A percentile compares a stretch with the other conserved stretches of the same genome.
Conservation (phyloP, 2,888 invertebrate genomes). For the Muscina levida region DNA sequence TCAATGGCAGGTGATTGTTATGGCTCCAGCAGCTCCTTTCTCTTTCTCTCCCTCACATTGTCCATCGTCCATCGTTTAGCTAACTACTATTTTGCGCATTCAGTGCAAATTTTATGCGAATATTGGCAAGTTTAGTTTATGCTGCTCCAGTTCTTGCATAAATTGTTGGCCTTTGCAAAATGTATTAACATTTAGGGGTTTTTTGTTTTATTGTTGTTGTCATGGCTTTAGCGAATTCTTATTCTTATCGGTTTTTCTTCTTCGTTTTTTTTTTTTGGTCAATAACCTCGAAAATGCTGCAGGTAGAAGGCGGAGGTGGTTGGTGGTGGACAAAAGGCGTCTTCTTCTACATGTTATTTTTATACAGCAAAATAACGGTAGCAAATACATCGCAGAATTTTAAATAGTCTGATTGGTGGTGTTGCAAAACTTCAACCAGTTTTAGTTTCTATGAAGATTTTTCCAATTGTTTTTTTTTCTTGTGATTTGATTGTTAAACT, state of each 20-base stretch:
- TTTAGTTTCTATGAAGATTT: no score
- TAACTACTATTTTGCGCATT: no score
- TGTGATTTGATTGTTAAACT: no score
- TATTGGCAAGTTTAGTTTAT: constrained; percentile 20
- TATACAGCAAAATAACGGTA: background rate
- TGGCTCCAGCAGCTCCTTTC: no score
- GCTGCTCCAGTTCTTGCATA: constrained; percentile 55
- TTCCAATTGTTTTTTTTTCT: no score
- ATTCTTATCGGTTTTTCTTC: background rate
- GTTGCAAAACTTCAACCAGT: background rate
- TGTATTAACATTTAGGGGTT: no score
- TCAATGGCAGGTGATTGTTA: no score
- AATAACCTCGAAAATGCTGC: constrained; percentile 12
- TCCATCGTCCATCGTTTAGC: no score
- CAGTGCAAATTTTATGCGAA: no score
- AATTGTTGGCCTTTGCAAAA: background rate
- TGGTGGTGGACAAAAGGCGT: background rate
- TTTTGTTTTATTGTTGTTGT: constrained; percentile 3
- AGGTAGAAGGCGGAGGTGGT: background rate
- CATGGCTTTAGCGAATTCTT: background rate
- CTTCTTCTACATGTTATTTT: background rate
- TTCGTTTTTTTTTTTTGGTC: background rate
- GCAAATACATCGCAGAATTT: constrained; percentile 12
- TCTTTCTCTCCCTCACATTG: no score
- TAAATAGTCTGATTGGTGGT: constrained; percentile 6